These are phyloP conservation scores for Corythaeola cristata DNA, from an alignment of 2,113 vertebrate species.

Conservation along the genomic window DNA sequence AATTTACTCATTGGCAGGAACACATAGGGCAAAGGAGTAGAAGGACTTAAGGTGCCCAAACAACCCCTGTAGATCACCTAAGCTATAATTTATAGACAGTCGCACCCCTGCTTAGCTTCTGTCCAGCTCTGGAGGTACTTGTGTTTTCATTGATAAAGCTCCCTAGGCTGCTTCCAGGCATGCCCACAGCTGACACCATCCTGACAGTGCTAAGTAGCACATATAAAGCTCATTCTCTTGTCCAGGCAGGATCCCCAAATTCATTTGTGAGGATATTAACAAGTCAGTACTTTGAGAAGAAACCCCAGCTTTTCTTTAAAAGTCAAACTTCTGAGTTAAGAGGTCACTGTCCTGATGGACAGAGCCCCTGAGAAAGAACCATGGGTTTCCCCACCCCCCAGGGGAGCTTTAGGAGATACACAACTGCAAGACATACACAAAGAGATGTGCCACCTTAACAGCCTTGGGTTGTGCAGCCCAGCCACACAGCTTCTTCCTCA, in stretches of 20 bases:
- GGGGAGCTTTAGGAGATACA: neutral
- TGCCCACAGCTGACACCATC: neutral
- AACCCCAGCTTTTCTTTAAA: neutral
- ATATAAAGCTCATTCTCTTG: neutral
- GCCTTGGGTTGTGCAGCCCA: neutral
- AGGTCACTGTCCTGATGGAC: neutral
- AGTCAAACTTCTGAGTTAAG: neutral
- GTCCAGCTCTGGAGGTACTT: neutral
- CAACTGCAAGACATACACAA: fast-evolving
- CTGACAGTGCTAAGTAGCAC: neutral
- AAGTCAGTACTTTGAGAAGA: neutral
- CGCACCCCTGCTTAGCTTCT: neutral
- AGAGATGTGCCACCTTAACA: neutral
- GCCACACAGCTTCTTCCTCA: neutral
- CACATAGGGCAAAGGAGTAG: neutral
- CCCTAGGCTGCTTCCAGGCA: neutral
- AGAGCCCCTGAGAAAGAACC: neutral
- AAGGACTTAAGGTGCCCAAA: neutral
- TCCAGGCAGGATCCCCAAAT: neutral
- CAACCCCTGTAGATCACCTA: neutral
- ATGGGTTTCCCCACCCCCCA: neutral
- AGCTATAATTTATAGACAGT: neutral
- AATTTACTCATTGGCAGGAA: neutral
- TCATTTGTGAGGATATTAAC: neutral
- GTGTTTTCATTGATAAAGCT: neutral